A percentile compares a stretch with the other conserved stretches of the same genome.
Conservation (phyloP, 2,797 vertebrate genomes). For the Gymnopithys bicolor region DNA sequence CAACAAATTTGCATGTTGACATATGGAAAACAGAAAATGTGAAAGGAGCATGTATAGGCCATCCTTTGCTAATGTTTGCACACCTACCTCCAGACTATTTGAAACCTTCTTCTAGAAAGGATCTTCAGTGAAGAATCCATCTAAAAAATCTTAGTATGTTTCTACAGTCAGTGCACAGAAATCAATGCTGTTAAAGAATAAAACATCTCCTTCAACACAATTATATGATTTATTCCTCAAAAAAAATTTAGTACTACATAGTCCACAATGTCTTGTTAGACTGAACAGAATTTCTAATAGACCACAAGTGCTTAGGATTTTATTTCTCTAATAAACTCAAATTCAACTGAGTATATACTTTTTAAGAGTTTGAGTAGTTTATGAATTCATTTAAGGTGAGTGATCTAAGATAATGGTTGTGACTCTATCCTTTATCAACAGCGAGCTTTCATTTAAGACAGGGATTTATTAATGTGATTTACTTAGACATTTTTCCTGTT, state of each 20-base stretch:
- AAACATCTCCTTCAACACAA: background rate
- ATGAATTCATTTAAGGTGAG: background rate
- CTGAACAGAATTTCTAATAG: background rate
- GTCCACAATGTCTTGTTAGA: background rate
- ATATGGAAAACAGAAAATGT: background rate
- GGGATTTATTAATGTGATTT: background rate
- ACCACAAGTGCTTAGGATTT: accelerated
- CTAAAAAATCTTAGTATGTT: background rate
- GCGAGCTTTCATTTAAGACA: background rate
- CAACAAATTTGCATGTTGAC: background rate
- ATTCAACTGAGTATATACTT: background rate
- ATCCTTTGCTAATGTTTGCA: background rate
- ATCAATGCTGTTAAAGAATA: background rate
- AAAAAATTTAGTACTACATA: background rate
- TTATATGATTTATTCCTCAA: background rate
- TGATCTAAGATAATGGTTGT: background rate
- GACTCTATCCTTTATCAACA: background rate
- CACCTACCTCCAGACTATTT: accelerated
- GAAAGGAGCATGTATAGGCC: background rate
- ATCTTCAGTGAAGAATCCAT: background rate
- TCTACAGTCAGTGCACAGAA: background rate
- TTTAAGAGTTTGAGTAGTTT: background rate
- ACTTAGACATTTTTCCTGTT: background rate
- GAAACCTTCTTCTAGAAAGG: background rate
- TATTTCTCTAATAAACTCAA: background rate